Evolutionary conservation across 2,113 vertebrate genomes (phyloP).

Genomic region (Clinocottus analis): DNA sequence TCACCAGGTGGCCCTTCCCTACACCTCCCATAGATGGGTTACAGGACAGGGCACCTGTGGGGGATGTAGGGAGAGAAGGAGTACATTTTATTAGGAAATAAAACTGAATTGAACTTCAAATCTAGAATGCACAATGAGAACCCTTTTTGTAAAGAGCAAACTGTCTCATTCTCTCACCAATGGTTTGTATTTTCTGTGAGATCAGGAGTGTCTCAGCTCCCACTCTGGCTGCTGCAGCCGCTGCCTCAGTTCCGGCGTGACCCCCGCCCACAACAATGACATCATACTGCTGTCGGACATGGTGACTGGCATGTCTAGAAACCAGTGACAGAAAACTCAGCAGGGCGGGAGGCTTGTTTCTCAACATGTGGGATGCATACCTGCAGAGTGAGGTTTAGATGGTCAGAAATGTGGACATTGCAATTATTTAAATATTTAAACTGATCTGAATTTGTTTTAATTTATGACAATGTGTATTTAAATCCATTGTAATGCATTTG

Average conservation of each 20-base stretch:
- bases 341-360: conserved; percentile 55
- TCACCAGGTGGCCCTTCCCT: conserved; percentile 94
- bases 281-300: conserved; percentile 80
- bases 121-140: neutral
- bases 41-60: conserved; percentile 92
- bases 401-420: neutral
- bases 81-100: neutral
- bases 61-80: neutral
- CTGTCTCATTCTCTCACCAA: conserved; percentile 81
- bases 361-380: conserved; percentile 67
- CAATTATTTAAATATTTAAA: neutral
- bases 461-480: neutral
- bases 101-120: neutral
- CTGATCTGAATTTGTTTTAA: neutral
- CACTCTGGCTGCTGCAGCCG: conserved; percentile 87
- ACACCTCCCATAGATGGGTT: conserved; percentile 96
- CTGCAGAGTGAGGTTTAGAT: conserved; percentile 31
- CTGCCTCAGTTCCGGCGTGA: conserved; percentile 93
- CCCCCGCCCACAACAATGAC: conserved; percentile 94
- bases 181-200: conserved; percentile 88
- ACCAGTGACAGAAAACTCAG: conserved; percentile 33
- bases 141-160: neutral
- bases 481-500: neutral
- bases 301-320: conserved; percentile 51
- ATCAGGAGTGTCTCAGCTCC: conserved; percentile 90